Base-by-base conservation (phyloP, 1,140 invertebrate species). In the Mamestra configurata region DNA sequence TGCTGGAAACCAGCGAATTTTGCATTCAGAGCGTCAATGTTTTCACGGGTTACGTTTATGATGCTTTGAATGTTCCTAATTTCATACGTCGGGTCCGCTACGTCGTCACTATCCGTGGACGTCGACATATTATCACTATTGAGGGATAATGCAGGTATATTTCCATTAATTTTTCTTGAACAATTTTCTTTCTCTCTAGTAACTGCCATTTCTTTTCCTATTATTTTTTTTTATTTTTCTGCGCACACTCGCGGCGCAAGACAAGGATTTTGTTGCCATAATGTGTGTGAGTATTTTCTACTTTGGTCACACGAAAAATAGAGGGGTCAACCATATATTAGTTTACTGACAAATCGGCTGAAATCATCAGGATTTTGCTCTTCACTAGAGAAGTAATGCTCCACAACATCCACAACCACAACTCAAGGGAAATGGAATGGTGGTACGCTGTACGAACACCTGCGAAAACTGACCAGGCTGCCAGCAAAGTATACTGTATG, bases 51-150 rank as follows among this genome's bases (percentile, higher is more conserved):
- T 84, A 99, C 96, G 90, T 97, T 96, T 89, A 99, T 99, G 83
- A 99, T 97, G 95, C 97, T 98, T 94, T 98, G 97, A 88, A 99
- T 98, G 92, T 99, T 99, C 90, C 96, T 96, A 84, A 99, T 96
- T 96, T 99, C 97, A 88, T 97, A 97, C 76, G 96, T 94, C 55
- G 96, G 96, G 93, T 97, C 96, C 64, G 96, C 96, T 84, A 94
- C 91, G 89, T 96, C 96, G 89, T 96, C 95, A 90, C 93, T 95
- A 83, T 96, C 96, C 37, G 95, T 95, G 68, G 95, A 96, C 90
- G 96, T 96, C 87, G 93, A 96, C 91, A 95, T 94, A 89, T 93
- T 95, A 90, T 94, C 93, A 92, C 94, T 94, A 84, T 94, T 94
- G 77, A 95, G 91, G 64, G 94, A 95, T 92, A 95, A 88, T 71